Conservation (phyloP, 2,797 vertebrate species). For the Enteromius paludinosus region DNA sequence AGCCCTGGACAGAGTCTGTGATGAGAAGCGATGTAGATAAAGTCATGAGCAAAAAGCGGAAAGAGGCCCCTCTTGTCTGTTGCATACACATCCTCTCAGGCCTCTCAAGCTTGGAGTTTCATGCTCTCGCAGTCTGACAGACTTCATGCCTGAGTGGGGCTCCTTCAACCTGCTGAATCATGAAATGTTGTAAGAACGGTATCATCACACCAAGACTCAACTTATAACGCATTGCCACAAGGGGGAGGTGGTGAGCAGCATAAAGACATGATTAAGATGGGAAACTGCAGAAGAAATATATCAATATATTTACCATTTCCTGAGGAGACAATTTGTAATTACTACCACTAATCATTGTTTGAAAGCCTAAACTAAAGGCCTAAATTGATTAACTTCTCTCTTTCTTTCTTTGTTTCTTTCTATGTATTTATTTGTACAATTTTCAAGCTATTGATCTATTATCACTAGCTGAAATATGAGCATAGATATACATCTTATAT, state of each 20-base stretch:
- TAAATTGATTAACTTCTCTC: not conserved
- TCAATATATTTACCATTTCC: not conserved
- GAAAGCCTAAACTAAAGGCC: not conserved
- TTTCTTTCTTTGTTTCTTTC: too few relatives aligned
- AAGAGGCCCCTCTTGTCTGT: conserved; percentile 41
- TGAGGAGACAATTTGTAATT: not conserved
- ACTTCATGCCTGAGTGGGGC: conserved; percentile 26
- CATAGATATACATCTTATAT: too few relatives aligned
- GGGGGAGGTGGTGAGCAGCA: conserved; percentile 43
- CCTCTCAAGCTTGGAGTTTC: conserved; percentile 25
- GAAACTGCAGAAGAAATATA: not conserved
- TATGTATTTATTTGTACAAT: too few relatives aligned
- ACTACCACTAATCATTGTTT: not conserved
- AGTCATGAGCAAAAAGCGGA: conserved; percentile 17
- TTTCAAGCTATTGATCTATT: too few relatives aligned
- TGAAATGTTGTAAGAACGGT: conserved; percentile 37
- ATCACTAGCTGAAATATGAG: too few relatives aligned
- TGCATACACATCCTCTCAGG: conserved; percentile 44
- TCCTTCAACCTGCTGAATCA: conserved; percentile 44
- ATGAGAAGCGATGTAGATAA: conserved; percentile 26
- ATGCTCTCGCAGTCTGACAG: conserved; percentile 6
- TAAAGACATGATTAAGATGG: not conserved
- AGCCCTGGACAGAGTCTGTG: not conserved
- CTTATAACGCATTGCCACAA: conserved; percentile 45
- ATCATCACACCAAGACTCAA: conserved; percentile 27